Evolutionary conservation across 92 coral and sea anemone genomes (phyloP).

Genomic region (Porites rus): DNA sequence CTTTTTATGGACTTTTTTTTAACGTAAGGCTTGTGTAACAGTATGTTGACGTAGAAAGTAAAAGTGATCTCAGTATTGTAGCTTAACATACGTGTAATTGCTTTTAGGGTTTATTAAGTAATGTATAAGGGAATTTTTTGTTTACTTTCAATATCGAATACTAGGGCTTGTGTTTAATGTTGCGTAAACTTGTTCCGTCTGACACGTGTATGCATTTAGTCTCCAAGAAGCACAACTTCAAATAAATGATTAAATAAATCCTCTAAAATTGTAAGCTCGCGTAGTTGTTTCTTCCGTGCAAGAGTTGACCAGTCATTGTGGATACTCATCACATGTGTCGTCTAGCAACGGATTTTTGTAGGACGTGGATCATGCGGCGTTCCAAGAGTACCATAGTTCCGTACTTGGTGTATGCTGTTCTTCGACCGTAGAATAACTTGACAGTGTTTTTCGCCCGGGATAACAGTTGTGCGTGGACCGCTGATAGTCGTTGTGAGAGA

Average conservation of each 20-base stretch:
- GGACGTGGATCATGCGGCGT: neutral
- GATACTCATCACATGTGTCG: slow-evolving; percentile 24
- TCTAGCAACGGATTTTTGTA: slow-evolving; percentile 23
- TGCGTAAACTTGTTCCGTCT: neutral
- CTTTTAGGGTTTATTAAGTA: neutral
- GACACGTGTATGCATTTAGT: neutral
- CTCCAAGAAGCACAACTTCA: neutral
- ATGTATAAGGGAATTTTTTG: neutral
- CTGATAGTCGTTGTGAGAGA: slow-evolving; percentile 16
- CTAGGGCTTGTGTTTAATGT: neutral
- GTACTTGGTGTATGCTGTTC: slow-evolving; percentile 1
- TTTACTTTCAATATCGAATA: neutral
- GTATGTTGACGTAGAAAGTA: neutral
- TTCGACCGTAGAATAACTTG: neutral
- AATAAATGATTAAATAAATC: slow-evolving; percentile 4
- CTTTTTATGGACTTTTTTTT: slow-evolving; percentile 15
- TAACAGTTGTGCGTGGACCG: slow-evolving; percentile 19
- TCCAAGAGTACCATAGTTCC: neutral
- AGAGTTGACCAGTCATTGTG: neutral
- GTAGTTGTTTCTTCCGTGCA: neutral
- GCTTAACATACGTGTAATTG: neutral
- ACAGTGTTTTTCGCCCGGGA: slow-evolving; percentile 17
- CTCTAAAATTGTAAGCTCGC: neutral
- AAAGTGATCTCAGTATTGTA: neutral
- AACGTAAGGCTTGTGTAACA: neutral